Conservation (phyloP, 2,113 vertebrate genomes). For the Uria lomvia region DNA sequence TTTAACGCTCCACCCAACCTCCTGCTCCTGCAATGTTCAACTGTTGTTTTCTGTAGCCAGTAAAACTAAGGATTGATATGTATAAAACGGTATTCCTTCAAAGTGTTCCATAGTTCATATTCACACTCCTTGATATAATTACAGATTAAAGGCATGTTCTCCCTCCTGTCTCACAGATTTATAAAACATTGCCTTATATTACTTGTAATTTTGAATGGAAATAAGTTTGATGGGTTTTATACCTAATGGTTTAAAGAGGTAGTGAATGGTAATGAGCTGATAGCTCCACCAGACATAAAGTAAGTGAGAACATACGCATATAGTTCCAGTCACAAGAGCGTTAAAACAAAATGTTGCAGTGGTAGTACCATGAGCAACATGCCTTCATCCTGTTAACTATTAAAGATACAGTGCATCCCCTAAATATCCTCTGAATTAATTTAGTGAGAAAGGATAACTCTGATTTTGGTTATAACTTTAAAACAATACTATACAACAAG, state of each 20-base stretch:
- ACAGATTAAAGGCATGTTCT: neutral
- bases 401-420: neutral
- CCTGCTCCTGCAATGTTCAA: neutral
- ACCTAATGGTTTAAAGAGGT: constrained; percentile 15
- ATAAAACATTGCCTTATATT: neutral
- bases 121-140: neutral
- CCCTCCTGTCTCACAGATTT: neutral
- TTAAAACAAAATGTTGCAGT: neutral
- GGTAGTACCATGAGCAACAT: neutral
- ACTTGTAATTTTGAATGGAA: constrained; percentile 20
- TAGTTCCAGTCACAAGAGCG: neutral
- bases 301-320: constrained; percentile 40
- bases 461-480: constrained; percentile 9
- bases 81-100: constrained; percentile 2
- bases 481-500: neutral
- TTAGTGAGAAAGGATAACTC: neutral
- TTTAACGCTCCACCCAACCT: neutral
- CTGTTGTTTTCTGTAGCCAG: neutral
- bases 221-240: neutral
- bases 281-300: neutral
- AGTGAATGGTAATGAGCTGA: constrained; percentile 10
- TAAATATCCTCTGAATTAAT: neutral
- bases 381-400: neutral
- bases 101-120: neutral
- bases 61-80: neutral